These are phyloP conservation scores for Idris sp. DNA, from an alignment of 1,140 invertebrate genomes.

Conservation along the genomic window DNA sequence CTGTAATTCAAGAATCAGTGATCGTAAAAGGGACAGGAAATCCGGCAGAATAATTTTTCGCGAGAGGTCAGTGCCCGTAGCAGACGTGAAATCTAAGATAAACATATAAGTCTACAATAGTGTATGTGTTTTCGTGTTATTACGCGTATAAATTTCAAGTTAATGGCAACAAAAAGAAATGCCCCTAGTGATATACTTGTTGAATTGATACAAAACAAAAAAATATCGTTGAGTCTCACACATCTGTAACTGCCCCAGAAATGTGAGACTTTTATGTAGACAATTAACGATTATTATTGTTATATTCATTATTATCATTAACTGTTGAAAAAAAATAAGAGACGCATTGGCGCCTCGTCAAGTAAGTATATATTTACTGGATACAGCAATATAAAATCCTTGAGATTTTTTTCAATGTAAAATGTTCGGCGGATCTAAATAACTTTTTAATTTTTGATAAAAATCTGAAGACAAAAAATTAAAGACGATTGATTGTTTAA, in stretches of 20 bases:
- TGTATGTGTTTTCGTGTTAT: conserved; percentile 48
- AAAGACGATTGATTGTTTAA: no score
- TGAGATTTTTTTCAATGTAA: no score
- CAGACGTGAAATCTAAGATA: conserved; percentile 13
- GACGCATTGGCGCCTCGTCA: no score
- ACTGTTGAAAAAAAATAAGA: no score
- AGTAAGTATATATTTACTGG: no score
- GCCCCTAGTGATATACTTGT: conserved; percentile 15
- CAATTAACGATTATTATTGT: conserved; percentile 6
- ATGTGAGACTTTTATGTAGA: conserved; percentile 33
- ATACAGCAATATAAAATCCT: no score
- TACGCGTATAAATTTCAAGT: conserved; percentile 33
- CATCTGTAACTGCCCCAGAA: conserved; percentile 72
- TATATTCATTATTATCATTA: no score
- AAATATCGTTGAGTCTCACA: conserved; percentile 31
- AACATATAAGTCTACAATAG: conserved; percentile 23
- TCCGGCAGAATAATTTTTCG: conserved; percentile 4
- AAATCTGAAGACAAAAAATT: no score
- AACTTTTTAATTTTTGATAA: no score
- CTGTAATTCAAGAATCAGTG: no score
- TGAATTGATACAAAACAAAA: conserved; percentile 14
- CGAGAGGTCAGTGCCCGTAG: background rate
- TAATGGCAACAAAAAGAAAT: conserved; percentile 2
- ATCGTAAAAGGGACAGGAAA: no score
- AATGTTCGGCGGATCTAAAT: no score